Evolutionary conservation across 2,888 invertebrate genomes (phyloP).

Genomic region (Plebejus anna): DNA sequence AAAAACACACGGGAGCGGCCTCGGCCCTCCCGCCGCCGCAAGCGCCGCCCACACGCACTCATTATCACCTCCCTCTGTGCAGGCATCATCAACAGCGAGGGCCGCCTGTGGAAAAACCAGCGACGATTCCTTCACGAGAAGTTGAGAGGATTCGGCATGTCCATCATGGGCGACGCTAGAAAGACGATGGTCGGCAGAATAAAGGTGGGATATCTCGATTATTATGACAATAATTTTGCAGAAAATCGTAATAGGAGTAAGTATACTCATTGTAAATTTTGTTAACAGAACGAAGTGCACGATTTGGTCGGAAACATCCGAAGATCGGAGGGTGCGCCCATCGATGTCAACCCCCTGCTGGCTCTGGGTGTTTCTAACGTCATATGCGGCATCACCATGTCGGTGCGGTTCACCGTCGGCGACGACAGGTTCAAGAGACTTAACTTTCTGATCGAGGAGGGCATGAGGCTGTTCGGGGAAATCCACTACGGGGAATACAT

Average conservation of each 20-base stretch:
- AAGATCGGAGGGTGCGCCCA: conserved; percentile 82
- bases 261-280: conserved; percentile 30
- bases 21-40: conserved; percentile 43
- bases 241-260: neutral
- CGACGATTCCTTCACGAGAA: conserved; percentile 92
- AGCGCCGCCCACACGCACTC: conserved; percentile 58
- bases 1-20: conserved; percentile 57
- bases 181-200: conserved; percentile 91
- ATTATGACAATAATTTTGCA: neutral
- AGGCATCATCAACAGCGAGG: conserved; percentile 95
- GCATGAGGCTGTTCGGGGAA: conserved; percentile 92
- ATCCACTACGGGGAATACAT: conserved; percentile 91
- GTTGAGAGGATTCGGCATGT: conserved; percentile 92
- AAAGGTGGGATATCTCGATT: conserved; percentile 77
- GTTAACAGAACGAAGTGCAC: conserved; percentile 85
- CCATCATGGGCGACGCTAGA: conserved; percentile 89
- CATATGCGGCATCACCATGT: conserved; percentile 94
- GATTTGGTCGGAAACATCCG: conserved; percentile 84
- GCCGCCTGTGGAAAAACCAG: conserved; percentile 94
- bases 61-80: conserved; percentile 49
- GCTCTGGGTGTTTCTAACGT: conserved; percentile 93
- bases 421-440: conserved; percentile 88
- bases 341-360: conserved; percentile 87
- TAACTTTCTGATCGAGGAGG: conserved; percentile 93
- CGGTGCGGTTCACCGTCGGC: conserved; percentile 88